These are phyloP conservation scores for Volucella zonaria DNA, from an alignment of 2,888 invertebrate genomes.

Conservation along the genomic window DNA sequence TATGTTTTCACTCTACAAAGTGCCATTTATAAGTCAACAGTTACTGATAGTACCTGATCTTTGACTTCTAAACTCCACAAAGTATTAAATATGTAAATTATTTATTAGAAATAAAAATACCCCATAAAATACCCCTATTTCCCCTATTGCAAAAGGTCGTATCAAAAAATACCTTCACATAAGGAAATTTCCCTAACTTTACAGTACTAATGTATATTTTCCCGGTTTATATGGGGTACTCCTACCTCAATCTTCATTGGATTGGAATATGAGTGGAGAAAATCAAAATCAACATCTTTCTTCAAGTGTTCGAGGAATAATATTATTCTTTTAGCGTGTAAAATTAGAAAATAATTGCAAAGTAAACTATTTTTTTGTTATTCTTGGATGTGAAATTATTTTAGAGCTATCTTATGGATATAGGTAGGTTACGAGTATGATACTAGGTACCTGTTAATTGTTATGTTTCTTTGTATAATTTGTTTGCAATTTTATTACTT, in stretches of 20 bases:
- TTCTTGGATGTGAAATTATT: conserved; percentile 42
- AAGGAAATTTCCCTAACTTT: conserved; percentile 4
- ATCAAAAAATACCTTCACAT: no score
- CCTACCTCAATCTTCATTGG: conserved; percentile 2
- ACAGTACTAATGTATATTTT: conserved; percentile 21
- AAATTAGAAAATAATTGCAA: conserved; percentile 59
- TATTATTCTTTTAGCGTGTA: conserved; percentile 48
- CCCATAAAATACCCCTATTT: no score
- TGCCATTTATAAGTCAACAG: no score
- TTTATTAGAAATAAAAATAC: no score
- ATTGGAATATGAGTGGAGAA: conserved; percentile 50
- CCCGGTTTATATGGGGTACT: background rate
- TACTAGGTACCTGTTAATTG: conserved; percentile 24
- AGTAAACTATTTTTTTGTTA: conserved; percentile 55
- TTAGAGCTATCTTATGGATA: background rate
- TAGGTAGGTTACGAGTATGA: no score
- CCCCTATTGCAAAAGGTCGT: no score
- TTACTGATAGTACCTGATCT: no score
- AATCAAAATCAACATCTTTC: conserved; percentile 46
- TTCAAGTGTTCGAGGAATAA: conserved; percentile 39
- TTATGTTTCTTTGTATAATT: background rate
- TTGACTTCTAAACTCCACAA: no score
- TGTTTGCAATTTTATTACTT: no score
- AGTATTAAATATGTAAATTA: no score
- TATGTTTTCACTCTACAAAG: no score